Percentiles rank a stretch among this genome's conserved stretches.
phyloP scores from a whole-genome alignment of 2,888 invertebrate genomes.

The Craniophora ligustri region DNA sequence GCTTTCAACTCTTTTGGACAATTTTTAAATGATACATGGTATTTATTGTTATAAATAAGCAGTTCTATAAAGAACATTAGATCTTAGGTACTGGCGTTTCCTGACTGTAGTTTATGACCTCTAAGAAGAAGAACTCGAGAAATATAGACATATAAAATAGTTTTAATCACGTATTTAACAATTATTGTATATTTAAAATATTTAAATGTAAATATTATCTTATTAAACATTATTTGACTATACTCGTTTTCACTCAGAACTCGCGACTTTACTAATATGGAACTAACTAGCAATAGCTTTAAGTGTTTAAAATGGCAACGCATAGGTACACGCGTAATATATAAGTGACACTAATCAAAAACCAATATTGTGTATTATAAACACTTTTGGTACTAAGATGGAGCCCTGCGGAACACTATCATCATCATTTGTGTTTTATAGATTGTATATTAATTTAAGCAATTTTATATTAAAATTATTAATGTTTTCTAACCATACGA shows the following conservation, averaged over 20 bases:
- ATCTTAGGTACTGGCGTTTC: no score
- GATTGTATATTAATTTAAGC: slow-evolving; percentile 57
- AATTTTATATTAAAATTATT: slow-evolving; percentile 55
- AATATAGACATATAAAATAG: no score
- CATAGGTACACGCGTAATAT: slow-evolving; percentile 77
- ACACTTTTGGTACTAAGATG: slow-evolving; percentile 62
- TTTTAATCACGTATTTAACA: not conserved
- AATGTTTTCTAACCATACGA: slow-evolving; percentile 54
- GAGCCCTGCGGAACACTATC: slow-evolving; percentile 73
- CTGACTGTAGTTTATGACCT: no score
- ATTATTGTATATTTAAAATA: no score
- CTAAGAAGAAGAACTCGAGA: no score
- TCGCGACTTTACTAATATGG: slow-evolving; percentile 57
- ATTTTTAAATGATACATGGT: not conserved
- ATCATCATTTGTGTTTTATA: slow-evolving; percentile 53
- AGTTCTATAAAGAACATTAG: no score
- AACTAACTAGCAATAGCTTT: slow-evolving; percentile 79
- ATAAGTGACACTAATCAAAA: slow-evolving; percentile 63
- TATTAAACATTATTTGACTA: not conserved
- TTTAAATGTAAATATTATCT: no score
- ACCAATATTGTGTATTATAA: slow-evolving; percentile 50
- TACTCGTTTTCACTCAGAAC: slow-evolving; percentile 71
- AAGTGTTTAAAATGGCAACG: slow-evolving; percentile 82
- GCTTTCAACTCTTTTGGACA: not conserved
- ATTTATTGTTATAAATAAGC: no score